Base-by-base conservation (phyloP, 2,113 vertebrate genomes). In the Corythoichthys haematopterus region DNA sequence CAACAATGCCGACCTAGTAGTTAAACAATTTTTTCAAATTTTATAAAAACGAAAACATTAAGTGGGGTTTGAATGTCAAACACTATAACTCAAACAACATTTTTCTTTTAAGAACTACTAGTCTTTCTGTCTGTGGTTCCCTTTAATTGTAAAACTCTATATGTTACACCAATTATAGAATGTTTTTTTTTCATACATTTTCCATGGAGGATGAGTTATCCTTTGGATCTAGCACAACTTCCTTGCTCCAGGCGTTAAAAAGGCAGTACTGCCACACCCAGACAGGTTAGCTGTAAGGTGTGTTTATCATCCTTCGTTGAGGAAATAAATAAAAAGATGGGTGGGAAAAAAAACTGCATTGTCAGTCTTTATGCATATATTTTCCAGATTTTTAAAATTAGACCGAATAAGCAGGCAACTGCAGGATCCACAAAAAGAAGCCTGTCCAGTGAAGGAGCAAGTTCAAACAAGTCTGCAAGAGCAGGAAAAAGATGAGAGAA, bases 231-330 rank as follows among this genome's bases (percentile, higher is more conserved):
- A 1, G n/a, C 28, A 20, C 28, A 10, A 62, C 40, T 62, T 62
- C 60, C 60, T 33, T 40, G 40, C 60, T 46, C 38, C 60, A 6
- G 60, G 60, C 40, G 9, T 45, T 62, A 45, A 62, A 43, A 43
- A 62, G 60, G 60, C 43, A 46, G 11, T 6, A 15, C 43, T 14
- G 40, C 60, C 60, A 28, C 40, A 45, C 40, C 59, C 59, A 45
- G 59, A 45, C 40, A 20, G 38, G 40, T 40, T 61, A 6, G n/a
- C 46, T 45, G 15, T 43, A 28, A 46, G 43, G 20, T 46, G 43
- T 33, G 60, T 3, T 33, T 33, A 62, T 46, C 46, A 4, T 46
- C 60, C 43, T 62, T n/a, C 13, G 13, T n/a, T 43, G n/a, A 62
- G 12, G 13, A 46, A 62, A 33, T 36, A 36, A 46, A 43, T 11